Evolutionary conservation across 2,113 vertebrate genomes (phyloP), one percentile per base, ranked within the genome.

Genomic region (Pluvialis apricaria): DNA sequence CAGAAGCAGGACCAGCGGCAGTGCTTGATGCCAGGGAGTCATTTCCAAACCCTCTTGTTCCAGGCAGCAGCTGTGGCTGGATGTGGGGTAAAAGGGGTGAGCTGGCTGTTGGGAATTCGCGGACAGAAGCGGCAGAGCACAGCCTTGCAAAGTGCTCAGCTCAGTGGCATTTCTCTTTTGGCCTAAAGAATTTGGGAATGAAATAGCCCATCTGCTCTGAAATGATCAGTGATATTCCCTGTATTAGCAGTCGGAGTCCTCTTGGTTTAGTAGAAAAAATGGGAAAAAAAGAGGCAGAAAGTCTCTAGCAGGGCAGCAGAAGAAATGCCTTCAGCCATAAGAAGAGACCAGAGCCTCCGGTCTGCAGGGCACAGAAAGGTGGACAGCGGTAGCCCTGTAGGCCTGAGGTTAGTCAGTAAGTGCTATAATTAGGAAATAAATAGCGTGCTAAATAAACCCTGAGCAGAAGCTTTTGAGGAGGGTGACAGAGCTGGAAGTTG

Each of bases 361-460:
- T 79, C 25, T 92, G 69, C 71, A 79, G 62, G 28, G 61, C 16
- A 90, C 21, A 72, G 47, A 94, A 82, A 89, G 57, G 81, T 87
- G 62, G 70, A 34, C 24, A 82, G 90, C 89, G 82, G 57, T 61
- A 87, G 51, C 57, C 40, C 73, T 49, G 66, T 6, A 87, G 62
- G 91, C 81, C 84, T 93, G 84, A 91, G 92, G 93, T 96, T 85
- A 96, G 89, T 96, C 93, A 89, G 86, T 80, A 69, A 85, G 81
- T 90, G 78, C 93, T 97, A 95, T 96, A 96, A 95, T 95, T 97
- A 95, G 91, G 81, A 96, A 97, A 85, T 92, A 95, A 95, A 94
- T 90, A 87, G 87, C 6, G 0, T 85, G 70, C 94, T 96, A 96
- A 97, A 96, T 85, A 97, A 95, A 91, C 68, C 22, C 92, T 42